Conservation (phyloP, 2,797 vertebrate species). For the Macroramphosus scolopax region DNA sequence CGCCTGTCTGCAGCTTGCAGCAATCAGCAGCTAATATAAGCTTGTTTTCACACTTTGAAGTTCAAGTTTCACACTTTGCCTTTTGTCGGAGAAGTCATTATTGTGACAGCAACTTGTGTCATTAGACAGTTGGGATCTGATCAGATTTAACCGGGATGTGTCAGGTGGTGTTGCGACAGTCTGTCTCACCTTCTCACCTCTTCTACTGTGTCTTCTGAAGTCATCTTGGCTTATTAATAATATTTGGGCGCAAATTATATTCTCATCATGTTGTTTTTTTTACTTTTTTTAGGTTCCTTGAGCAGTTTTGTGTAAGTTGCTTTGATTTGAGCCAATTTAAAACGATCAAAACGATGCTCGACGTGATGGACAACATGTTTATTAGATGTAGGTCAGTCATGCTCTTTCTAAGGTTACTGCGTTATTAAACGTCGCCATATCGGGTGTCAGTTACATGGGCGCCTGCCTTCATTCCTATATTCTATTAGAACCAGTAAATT, state of each 20-base stretch:
- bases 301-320: too few species aligned
- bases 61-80: constrained; percentile 17
- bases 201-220: too few species aligned
- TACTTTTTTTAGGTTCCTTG: too few species aligned
- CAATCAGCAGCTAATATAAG: constrained; percentile 37
- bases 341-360: too few species aligned
- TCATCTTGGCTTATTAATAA: too few species aligned
- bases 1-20: not conserved
- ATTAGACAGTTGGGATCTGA: constrained; percentile 36
- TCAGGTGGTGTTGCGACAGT: constrained; percentile 6
- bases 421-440: constrained; percentile 6
- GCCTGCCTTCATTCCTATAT: constrained; percentile 19
- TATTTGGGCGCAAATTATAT: too few species aligned
- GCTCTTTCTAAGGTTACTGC: constrained; percentile 23
- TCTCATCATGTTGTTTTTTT: too few species aligned
- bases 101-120: constrained; percentile 17
- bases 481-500: constrained; percentile 16
- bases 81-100: constrained; percentile 17
- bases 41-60: constrained; percentile 11
- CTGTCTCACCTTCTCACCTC: not conserved
- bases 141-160: constrained; percentile 6
- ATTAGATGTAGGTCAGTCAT: not conserved
- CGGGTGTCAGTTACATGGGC: constrained; percentile 26
- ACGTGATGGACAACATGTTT: not conserved
- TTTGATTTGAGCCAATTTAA: too few species aligned